phyloP scores from a whole-genome alignment of 2,888 invertebrate species.

The Diploptera punctata region DNA sequence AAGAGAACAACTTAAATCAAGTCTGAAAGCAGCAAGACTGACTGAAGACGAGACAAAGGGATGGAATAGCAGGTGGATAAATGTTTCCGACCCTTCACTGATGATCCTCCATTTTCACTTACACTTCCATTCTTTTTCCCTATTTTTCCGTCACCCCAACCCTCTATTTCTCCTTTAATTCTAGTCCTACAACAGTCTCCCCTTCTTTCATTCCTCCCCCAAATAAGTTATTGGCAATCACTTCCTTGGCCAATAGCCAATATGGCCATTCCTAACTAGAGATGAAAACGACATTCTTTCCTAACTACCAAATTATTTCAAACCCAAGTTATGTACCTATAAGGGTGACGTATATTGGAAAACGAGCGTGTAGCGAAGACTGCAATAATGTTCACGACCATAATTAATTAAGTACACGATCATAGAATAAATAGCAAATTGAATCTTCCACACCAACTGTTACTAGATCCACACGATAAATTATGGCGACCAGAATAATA shows the following conservation, averaged over 20 bases:
- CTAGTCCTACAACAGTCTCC: background rate
- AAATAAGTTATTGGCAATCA: slow-evolving; percentile 31
- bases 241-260: slow-evolving; percentile 30
- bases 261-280: slow-evolving; percentile 8
- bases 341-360: too few relatives aligned
- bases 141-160: background rate
- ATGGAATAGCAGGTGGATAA: background rate
- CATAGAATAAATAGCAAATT: too few relatives aligned
- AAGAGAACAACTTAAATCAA: too few relatives aligned
- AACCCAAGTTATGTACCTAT: too few relatives aligned
- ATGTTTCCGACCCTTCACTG: background rate
- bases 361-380: too few relatives aligned
- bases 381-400: too few relatives aligned
- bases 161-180: background rate
- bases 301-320: slow-evolving; percentile 22
- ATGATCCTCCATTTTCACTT: slow-evolving; percentile 2
- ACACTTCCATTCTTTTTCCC: background rate
- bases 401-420: too few relatives aligned
- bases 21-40: background rate
- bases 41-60: background rate
- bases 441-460: too few relatives aligned
- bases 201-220: background rate
- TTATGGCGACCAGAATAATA: too few relatives aligned
- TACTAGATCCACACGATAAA: too few relatives aligned
- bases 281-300: slow-evolving; percentile 21